phyloP scores from a whole-genome alignment of 2,113 vertebrate species.

The Chauna torquata region DNA sequence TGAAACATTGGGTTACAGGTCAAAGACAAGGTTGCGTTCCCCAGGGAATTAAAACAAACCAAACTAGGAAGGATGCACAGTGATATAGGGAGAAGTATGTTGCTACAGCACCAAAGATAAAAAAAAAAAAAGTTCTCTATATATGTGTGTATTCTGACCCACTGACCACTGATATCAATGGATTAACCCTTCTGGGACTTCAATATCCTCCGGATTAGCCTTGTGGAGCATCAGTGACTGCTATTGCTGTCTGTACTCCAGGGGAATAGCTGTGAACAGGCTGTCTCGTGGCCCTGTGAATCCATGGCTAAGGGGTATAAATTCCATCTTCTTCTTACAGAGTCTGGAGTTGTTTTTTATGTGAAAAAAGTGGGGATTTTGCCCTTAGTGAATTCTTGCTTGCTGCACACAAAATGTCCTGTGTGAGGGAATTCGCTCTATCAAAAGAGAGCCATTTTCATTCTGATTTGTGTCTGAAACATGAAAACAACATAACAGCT shows the following conservation, averaged over 20 bases:
- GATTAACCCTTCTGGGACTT: conserved; percentile 42
- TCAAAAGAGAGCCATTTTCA: conserved; percentile 73
- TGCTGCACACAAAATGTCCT: conserved; percentile 44
- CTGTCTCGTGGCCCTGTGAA: neutral
- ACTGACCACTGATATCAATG: neutral
- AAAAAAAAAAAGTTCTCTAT: neutral
- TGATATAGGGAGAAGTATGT: neutral
- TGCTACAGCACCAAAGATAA: neutral
- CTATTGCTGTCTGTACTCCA: neutral
- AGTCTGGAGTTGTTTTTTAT: neutral
- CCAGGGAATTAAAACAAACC: neutral
- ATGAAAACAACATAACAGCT: conserved; percentile 87
- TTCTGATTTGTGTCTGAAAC: conserved; percentile 82
- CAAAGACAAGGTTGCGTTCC: neutral
- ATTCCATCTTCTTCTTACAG: neutral
- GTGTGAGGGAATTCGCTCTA: conserved; percentile 61
- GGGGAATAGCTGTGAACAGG: neutral
- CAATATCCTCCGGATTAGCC: conserved; percentile 24
- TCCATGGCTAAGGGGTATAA: neutral
- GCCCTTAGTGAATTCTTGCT: conserved; percentile 1
- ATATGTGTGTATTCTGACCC: neutral
- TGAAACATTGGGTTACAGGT: neutral
- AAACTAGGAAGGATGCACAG: neutral
- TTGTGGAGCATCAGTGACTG: neutral
- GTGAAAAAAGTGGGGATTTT: conserved; percentile 27